A percentile compares a stretch with the other conserved stretches of the same genome.
These are phyloP conservation scores for Rhopalosiphum padi DNA, from an alignment of 1,140 invertebrate genomes.

Conservation along the genomic window DNA sequence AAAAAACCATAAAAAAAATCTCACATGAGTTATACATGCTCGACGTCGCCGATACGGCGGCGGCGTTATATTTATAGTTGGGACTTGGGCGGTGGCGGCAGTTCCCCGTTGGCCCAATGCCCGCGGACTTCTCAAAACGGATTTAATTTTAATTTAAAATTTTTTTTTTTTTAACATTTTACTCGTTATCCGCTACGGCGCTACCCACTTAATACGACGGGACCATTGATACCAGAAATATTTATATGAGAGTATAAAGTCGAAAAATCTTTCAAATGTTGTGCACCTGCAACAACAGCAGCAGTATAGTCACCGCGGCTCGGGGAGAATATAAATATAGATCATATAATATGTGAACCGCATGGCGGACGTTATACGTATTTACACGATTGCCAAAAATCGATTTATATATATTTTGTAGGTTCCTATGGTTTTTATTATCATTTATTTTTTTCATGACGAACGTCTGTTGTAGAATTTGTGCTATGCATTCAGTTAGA, in stretches of 20 bases:
- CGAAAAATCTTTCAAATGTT: neutral
- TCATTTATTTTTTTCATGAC: neutral
- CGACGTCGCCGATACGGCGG: neutral
- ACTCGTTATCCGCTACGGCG: neutral
- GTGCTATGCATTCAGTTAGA: neutral
- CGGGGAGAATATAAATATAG: constrained; percentile 28
- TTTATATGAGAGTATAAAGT: neutral
- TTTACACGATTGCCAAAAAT: constrained; percentile 40
- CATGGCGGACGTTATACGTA: neutral
- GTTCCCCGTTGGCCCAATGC: neutral
- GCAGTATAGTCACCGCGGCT: neutral
- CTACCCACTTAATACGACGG: neutral
- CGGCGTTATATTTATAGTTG: constrained; percentile 28
- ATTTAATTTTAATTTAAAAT: constrained; percentile 23
- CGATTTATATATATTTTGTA: neutral
- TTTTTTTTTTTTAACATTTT: neutral
- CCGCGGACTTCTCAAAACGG: constrained; percentile 37
- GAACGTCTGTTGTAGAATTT: neutral
- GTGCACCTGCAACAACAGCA: neutral
- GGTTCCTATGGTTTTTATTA: neutral
- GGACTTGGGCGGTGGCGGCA: neutral
- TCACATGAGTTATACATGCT: neutral
- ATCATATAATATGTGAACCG: neutral
- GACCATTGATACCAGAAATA: constrained; percentile 31
- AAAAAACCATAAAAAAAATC: neutral